phyloP scores from a whole-genome alignment of 1,140 invertebrate genomes.

The Drosophila rufa region DNA sequence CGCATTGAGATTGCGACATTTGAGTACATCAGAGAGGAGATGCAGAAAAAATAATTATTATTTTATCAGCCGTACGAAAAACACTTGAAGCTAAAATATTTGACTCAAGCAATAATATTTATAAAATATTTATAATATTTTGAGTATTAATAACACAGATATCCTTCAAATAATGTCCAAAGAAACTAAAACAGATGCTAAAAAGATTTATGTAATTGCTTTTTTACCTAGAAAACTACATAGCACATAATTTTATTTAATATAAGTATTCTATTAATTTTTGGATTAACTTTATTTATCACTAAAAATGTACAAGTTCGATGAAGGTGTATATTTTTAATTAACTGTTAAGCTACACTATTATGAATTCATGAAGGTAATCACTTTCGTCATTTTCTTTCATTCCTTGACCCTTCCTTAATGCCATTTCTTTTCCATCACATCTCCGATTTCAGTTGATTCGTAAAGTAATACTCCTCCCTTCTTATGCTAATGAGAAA shows the following conservation, averaged over 20 bases:
- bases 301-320: not conserved
- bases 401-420: not conserved
- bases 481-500: constrained; percentile 62
- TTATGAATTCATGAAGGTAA: constrained; percentile 22
- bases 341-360: not conserved
- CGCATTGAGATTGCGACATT: constrained; percentile 24
- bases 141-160: rapidly evolving
- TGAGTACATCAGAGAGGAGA: not conserved
- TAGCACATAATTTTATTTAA: too few species aligned
- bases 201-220: too few species aligned
- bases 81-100: not conserved
- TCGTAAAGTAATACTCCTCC: constrained; percentile 47
- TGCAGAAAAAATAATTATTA: constrained; percentile 8
- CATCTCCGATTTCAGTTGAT: constrained; percentile 3
- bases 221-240: too few species aligned
- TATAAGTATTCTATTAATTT: too few species aligned
- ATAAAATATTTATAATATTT: not conserved
- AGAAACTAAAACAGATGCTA: too few species aligned
- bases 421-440: constrained; percentile 3
- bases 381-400: constrained; percentile 1
- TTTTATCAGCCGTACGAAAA: not conserved
- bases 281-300: too few species aligned
- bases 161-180: too few species aligned
- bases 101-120: not conserved
- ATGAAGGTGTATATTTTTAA: not conserved